These are phyloP conservation scores for Dufourea novaeangliae DNA, from an alignment of 1,140 invertebrate species.

Conservation along the genomic window DNA sequence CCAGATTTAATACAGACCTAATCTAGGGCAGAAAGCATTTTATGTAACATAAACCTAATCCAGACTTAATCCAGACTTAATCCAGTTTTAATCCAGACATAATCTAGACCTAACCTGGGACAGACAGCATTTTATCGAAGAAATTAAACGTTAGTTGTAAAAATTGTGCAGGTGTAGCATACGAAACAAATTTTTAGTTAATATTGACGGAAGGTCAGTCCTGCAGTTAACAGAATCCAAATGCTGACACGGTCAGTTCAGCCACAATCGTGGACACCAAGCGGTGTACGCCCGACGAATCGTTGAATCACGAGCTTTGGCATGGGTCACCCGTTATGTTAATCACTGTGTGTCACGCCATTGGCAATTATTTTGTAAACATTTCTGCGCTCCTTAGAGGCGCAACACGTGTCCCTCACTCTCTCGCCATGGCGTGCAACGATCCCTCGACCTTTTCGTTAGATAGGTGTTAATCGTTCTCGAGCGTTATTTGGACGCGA, in stretches of 20 bases:
- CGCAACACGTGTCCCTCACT: constrained; percentile 1
- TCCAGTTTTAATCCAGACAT: too few species aligned
- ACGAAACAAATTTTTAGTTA: too few species aligned
- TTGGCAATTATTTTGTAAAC: constrained; percentile 4
- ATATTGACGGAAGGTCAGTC: too few species aligned
- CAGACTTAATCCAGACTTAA: too few species aligned
- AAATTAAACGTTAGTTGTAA: too few species aligned
- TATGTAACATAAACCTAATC: too few species aligned
- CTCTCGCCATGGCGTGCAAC: too few species aligned
- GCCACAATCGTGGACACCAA: neutral
- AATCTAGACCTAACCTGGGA: too few species aligned
- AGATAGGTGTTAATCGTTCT: neutral
- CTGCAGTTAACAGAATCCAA: neutral
- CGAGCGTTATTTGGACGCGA: neutral
- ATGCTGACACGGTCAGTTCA: neutral
- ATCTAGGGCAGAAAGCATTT: too few species aligned
- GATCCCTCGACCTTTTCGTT: neutral
- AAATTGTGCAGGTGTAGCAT: too few species aligned
- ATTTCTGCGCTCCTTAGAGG: neutral
- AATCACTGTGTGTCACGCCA: neutral
- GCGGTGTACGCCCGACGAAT: neutral
- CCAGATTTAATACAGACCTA: too few species aligned
- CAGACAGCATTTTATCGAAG: too few species aligned
- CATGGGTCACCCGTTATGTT: neutral
- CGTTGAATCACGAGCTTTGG: constrained; percentile 1